Conservation (phyloP, 2,797 vertebrate species). For the Molothrus aeneus region DNA sequence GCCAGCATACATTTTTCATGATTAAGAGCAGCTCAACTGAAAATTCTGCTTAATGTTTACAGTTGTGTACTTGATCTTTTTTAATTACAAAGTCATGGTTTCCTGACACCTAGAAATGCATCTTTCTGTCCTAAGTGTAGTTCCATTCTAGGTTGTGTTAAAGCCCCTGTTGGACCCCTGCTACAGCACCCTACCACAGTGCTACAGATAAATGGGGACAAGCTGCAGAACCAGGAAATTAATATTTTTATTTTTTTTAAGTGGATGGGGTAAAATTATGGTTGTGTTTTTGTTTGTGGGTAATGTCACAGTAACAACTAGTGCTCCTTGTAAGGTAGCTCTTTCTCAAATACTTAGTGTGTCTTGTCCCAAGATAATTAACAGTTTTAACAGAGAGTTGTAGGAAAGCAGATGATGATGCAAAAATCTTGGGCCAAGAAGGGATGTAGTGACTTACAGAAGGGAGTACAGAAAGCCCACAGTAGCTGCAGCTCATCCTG, state of each 20-base stretch:
- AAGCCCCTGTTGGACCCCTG: background rate
- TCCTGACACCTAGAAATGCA: background rate
- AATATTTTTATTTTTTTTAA: background rate
- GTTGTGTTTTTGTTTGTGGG: slow-evolving; percentile 15
- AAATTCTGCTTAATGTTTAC: slow-evolving; percentile 37
- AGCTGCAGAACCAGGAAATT: slow-evolving; percentile 29
- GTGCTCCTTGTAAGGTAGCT: background rate
- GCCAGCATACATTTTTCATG: slow-evolving; percentile 25
- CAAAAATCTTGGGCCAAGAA: background rate
- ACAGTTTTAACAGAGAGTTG: background rate
- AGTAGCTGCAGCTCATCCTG: background rate
- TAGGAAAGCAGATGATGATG: background rate
- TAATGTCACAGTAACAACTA: background rate
- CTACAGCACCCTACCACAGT: background rate
- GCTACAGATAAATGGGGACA: too few relatives aligned
- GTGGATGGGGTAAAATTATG: slow-evolving; percentile 15
- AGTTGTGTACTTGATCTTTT: slow-evolving; percentile 43
- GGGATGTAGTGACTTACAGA: background rate
- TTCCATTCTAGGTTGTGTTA: background rate
- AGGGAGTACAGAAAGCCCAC: background rate
- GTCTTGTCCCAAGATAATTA: background rate
- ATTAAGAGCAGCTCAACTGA: slow-evolving; percentile 50
- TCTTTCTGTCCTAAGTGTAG: background rate
- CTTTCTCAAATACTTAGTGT: background rate
- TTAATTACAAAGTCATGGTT: slow-evolving; percentile 34